Base-by-base conservation (phyloP, 2,797 vertebrate genomes). In the Aphelocoma californica region DNA sequence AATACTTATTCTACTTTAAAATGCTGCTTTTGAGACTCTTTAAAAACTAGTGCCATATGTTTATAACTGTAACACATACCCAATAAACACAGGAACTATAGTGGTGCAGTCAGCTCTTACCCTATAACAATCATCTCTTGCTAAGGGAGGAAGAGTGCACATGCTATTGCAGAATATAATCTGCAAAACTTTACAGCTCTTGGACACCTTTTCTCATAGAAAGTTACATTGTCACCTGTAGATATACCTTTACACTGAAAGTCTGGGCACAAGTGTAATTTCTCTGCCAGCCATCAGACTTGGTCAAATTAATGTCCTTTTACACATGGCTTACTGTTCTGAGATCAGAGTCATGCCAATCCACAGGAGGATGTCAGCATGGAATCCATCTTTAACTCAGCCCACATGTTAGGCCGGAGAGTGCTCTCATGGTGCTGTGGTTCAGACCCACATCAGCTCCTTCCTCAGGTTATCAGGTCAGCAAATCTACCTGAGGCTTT, bases 1-100 rank as follows among this genome's bases (percentile, higher is more conserved):
- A 91, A 92, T 91, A 74, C 40, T 96, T 91, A 92, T 91, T 95
- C 85, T 65, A 34, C 61, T 81, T 87, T 44, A 57, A 82, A 93
- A 81, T 72, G 40, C 38, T 85, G 56, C 72, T 89, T 95, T 81
- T 81, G 77, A 94, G 86, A 74, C 91, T 85, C 62, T 64, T 85
- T 92, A 83, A 75, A 88, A 82, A 38, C 36, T 47, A 81, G 64
- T 79, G 53, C 75, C 54, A 28, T 65, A 45, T 79, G 91, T 94
- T 95, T 93, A 44, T 82, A 93, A 85, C 45, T 29, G 18, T 66
- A 74, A 28, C 15, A 12, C 5, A 0, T 67, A 77, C 38, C 50
- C 7, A 71, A 28, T 81, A 78, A 86, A 85, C 64, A 73, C 48
- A 72, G 65, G 57, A 87, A 78, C 64, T 44, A 54, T 0, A 70